Evolutionary conservation across 2,113 vertebrate genomes (phyloP).

Genomic region (Bos javanicus): DNA sequence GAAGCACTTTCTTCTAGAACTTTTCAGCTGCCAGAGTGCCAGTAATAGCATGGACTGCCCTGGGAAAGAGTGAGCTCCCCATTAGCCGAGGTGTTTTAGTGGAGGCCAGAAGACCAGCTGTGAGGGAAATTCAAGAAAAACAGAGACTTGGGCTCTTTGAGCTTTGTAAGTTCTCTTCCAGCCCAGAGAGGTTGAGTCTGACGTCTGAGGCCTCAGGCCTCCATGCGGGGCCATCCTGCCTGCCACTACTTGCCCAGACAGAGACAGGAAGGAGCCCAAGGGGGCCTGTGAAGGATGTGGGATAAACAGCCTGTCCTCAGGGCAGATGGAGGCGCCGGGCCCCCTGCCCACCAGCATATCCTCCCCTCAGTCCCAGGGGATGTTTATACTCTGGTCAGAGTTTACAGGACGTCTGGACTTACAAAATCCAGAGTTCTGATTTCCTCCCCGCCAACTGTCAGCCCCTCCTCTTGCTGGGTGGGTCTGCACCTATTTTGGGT

Average conservation of each 20-base stretch:
- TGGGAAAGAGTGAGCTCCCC: not conserved
- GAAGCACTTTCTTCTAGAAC: not conserved
- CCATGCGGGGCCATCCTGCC: not conserved
- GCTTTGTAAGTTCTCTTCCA: not conserved
- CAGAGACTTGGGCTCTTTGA: not conserved
- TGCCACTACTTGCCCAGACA: not conserved
- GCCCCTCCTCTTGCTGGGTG: slow-evolving; percentile 62
- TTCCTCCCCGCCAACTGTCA: slow-evolving; percentile 53
- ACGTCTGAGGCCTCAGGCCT: not conserved
- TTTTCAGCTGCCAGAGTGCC: not conserved
- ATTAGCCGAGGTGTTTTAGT: not conserved
- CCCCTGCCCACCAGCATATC: slow-evolving; percentile 39
- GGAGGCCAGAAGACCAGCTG: not conserved
- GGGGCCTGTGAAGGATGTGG: not conserved
- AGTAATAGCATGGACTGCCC: not conserved
- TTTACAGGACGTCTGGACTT: slow-evolving; percentile 77
- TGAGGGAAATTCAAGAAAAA: not conserved
- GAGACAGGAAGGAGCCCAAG: slow-evolving; percentile 1
- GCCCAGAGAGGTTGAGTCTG: not conserved
- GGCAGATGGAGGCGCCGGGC: not conserved
- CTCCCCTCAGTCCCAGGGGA: slow-evolving; percentile 52
- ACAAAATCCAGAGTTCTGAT: slow-evolving; percentile 77
- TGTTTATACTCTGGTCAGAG: slow-evolving; percentile 73
- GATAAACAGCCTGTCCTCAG: slow-evolving; percentile 65
- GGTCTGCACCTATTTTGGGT: slow-evolving; percentile 48